These are phyloP conservation scores for Lagocephalus sceleratus DNA, from an alignment of 2,797 vertebrate species.

Conservation along the genomic window DNA sequence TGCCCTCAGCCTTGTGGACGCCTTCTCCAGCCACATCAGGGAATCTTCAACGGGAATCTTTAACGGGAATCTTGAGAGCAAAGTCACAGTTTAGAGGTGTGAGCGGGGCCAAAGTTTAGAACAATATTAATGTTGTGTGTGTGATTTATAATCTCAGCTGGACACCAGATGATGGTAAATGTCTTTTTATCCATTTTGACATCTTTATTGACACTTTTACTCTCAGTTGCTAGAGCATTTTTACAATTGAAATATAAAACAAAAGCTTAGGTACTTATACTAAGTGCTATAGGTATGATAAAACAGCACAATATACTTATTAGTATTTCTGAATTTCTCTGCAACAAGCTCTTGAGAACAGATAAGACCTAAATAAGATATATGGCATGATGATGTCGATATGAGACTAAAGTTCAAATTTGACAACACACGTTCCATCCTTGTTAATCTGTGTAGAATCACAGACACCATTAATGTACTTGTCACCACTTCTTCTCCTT, in stretches of 20 bases:
- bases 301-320: not conserved
- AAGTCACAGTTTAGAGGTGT: conserved; percentile 18
- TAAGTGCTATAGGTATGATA: too few relatives aligned
- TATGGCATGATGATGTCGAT: not conserved
- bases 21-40: conserved; percentile 65
- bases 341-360: not conserved
- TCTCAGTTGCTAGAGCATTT: too few relatives aligned
- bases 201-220: too few relatives aligned
- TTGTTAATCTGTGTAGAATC: conserved; percentile 4
- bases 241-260: conserved; percentile 33
- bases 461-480: conserved; percentile 10
- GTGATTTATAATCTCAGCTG: conserved; percentile 25
- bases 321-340: not conserved
- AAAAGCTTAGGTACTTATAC: conserved; percentile 5
- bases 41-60: conserved; percentile 47
- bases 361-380: conserved; percentile 8
- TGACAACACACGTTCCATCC: conserved; percentile 4
- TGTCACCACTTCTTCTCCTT: conserved; percentile 12
- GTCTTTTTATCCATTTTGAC: not conserved
- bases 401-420: conserved; percentile 3
- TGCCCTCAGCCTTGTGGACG: conserved; percentile 50
- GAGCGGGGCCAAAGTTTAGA: too few relatives aligned
- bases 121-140: too few relatives aligned
- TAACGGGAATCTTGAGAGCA: conserved; percentile 15
- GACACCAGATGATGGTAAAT: conserved; percentile 59